Percentiles rank a stretch among this genome's conserved stretches.
phyloP scores from a whole-genome alignment of 2,113 vertebrate genomes.

The Myotis davidii region DNA sequence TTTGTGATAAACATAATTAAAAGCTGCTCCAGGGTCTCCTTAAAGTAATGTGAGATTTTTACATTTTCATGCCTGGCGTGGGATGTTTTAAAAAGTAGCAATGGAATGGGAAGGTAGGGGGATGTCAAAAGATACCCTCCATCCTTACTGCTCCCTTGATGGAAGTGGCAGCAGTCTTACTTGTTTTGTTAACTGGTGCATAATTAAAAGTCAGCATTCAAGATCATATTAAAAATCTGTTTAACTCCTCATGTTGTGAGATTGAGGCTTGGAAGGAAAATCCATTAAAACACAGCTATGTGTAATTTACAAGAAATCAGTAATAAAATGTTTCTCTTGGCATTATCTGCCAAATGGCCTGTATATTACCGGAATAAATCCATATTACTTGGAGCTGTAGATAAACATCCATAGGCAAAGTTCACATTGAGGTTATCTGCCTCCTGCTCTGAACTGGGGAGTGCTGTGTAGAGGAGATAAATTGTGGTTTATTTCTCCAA shows the following conservation, averaged over 20 bases:
- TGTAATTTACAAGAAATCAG: constrained; percentile 80
- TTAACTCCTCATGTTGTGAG: constrained; percentile 73
- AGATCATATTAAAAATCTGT: constrained; percentile 79
- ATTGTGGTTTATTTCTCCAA: constrained; percentile 83
- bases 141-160: constrained; percentile 69
- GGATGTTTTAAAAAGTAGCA: constrained; percentile 52
- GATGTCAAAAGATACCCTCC: constrained; percentile 54
- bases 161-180: constrained; percentile 72
- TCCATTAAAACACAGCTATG: constrained; percentile 75
- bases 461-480: constrained; percentile 83
- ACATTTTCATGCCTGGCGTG: constrained; percentile 73
- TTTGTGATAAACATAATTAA: constrained; percentile 57
- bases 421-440: constrained; percentile 88
- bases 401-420: constrained; percentile 85
- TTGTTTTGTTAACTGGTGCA: constrained; percentile 83
- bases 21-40: constrained; percentile 63
- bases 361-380: constrained; percentile 82
- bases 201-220: constrained; percentile 88
- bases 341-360: constrained; percentile 81
- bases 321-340: constrained; percentile 82
- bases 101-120: neutral
- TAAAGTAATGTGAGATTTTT: constrained; percentile 59
- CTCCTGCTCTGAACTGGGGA: constrained; percentile 74
- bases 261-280: constrained; percentile 63
- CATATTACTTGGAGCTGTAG: constrained; percentile 77